Evolutionary conservation across 2,113 vertebrate species (phyloP).

Genomic region (Geococcyx californianus): DNA sequence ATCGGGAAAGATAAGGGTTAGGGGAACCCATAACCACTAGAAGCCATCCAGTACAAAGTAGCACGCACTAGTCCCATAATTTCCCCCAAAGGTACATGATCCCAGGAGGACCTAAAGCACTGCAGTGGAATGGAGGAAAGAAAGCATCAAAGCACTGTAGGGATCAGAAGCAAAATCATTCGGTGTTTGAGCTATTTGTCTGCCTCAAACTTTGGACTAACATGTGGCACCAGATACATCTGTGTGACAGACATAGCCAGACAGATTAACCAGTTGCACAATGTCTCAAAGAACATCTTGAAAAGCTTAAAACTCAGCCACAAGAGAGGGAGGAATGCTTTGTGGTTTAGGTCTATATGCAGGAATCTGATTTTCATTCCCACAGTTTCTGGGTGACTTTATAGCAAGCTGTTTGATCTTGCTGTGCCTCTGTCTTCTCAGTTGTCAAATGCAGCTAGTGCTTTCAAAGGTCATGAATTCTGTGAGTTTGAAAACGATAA

Average conservation of each 20-base stretch:
- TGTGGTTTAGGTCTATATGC: background rate
- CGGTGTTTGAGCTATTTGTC: background rate
- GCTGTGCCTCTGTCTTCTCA: background rate
- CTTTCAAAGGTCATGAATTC: background rate
- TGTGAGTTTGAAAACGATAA: background rate
- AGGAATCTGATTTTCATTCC: background rate
- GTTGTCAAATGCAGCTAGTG: background rate
- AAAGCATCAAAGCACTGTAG: background rate
- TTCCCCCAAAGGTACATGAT: background rate
- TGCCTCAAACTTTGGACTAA: background rate
- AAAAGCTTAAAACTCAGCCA: background rate
- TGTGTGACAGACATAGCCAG: background rate
- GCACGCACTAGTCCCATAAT: background rate
- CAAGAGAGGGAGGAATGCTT: background rate
- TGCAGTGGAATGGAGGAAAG: background rate
- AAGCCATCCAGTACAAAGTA: background rate
- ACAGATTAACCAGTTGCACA: background rate
- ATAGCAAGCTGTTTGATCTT: background rate
- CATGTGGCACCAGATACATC: background rate
- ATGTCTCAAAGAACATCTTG: background rate
- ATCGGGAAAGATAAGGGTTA: background rate
- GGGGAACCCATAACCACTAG: background rate
- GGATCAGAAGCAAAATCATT: background rate
- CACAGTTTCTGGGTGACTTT: background rate
- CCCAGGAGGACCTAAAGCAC: background rate